Percentiles rank a stretch among this genome's conserved stretches.
These are phyloP conservation scores for Aporophyla lueneburgensis DNA, from an alignment of 2,888 invertebrate genomes.

Conservation along the genomic window DNA sequence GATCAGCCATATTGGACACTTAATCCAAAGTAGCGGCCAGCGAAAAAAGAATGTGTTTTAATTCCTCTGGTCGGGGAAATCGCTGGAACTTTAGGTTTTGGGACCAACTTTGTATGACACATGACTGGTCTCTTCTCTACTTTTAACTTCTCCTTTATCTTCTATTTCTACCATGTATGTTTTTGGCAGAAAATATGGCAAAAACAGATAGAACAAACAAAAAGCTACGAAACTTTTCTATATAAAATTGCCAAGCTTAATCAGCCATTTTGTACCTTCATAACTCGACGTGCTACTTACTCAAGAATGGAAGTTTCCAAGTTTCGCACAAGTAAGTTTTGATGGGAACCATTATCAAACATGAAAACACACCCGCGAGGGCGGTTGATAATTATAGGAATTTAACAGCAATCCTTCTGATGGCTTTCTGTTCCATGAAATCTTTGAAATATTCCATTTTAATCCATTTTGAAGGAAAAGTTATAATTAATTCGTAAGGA, in stretches of 20 bases:
- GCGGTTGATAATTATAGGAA: conserved; percentile 57
- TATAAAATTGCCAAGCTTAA: neutral
- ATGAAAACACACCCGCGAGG: conserved; percentile 26
- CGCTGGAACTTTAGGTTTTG: too few relatives aligned
- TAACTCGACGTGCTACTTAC: neutral
- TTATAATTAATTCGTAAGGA: conserved; percentile 13
- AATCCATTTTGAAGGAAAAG: conserved; percentile 27
- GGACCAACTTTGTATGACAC: too few relatives aligned
- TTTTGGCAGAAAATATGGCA: neutral
- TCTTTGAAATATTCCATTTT: conserved; percentile 42
- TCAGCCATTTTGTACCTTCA: neutral
- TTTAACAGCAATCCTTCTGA: conserved; percentile 54
- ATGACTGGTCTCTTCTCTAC: too few relatives aligned
- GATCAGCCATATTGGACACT: too few relatives aligned
- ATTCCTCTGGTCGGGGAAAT: too few relatives aligned
- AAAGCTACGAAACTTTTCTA: neutral
- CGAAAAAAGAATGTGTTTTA: too few relatives aligned
- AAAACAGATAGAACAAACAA: neutral
- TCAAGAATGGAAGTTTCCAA: conserved; percentile 46
- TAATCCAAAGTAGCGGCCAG: too few relatives aligned
- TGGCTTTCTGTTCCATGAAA: conserved; percentile 19
- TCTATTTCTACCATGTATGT: too few relatives aligned
- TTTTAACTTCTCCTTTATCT: too few relatives aligned
- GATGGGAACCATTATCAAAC: conserved; percentile 39
- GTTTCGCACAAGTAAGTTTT: conserved; percentile 37